Percentiles rank a stretch among this genome's conserved stretches.
Evolutionary conservation across 1,140 invertebrate genomes (phyloP).

Genomic region (Cydia splendana): DNA sequence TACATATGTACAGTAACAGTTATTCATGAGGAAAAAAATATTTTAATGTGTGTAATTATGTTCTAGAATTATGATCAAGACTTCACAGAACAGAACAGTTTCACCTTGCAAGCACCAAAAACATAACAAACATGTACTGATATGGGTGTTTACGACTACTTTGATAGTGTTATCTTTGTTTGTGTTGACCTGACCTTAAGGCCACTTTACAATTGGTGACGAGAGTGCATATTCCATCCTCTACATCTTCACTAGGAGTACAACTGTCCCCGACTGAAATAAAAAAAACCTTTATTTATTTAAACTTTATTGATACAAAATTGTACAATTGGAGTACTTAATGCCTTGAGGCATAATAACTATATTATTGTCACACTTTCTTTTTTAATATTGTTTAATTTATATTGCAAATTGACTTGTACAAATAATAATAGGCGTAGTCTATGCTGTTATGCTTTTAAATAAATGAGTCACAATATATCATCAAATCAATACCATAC

Average conservation of each 20-base stretch:
- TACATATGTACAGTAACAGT: too few species aligned
- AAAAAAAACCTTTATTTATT: conserved; percentile 31
- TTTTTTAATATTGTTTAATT: too few species aligned
- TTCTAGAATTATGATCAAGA: neutral
- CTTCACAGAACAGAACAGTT: neutral
- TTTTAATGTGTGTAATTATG: neutral
- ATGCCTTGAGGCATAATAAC: too few species aligned
- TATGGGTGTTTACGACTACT: neutral
- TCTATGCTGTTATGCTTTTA: too few species aligned
- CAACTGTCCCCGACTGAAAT: conserved; percentile 57
- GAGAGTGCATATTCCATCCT: conserved; percentile 47
- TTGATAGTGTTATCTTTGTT: conserved; percentile 1
- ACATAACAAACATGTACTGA: neutral
- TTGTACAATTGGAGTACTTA: too few species aligned
- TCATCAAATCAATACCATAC: too few species aligned
- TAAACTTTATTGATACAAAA: neutral
- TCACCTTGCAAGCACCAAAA: neutral
- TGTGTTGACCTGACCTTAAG: conserved; percentile 47
- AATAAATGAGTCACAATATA: too few species aligned
- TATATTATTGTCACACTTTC: too few species aligned
- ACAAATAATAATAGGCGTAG: too few species aligned
- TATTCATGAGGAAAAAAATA: neutral
- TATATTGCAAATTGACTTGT: too few species aligned
- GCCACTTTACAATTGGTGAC: conserved; percentile 51
- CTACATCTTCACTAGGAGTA: conserved; percentile 39